Evolutionary conservation across 2,797 vertebrate genomes (phyloP).

Genomic region (Poeciliopsis presidionis): DNA sequence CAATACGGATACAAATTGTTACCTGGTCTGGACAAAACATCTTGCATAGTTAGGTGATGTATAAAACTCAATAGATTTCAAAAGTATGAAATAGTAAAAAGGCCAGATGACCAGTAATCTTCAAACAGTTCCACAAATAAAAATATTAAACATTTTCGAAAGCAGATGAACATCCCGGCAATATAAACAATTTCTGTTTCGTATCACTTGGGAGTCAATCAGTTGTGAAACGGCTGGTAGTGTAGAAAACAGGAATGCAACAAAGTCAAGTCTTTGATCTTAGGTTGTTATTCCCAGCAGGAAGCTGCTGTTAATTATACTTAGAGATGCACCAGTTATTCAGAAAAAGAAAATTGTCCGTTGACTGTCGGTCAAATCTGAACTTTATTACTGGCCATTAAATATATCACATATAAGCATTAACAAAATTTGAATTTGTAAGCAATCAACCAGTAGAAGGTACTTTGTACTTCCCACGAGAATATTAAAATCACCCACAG

Average conservation of each 20-base stretch:
- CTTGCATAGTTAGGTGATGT: not conserved
- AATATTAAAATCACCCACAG: not conserved
- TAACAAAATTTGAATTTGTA: not conserved
- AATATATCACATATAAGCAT: not conserved
- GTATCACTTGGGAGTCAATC: not conserved
- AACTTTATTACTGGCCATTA: not conserved
- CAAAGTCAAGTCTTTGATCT: not conserved
- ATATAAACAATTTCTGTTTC: slow-evolving; percentile 6
- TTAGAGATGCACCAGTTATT: not conserved
- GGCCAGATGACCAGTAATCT: too few relatives aligned
- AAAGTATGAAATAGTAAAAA: not conserved
- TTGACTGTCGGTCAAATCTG: not conserved
- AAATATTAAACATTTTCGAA: not conserved
- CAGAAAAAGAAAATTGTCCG: not conserved
- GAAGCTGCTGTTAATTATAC: not conserved
- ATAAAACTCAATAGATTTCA: not conserved
- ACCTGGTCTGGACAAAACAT: not conserved
- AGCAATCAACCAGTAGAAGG: not conserved
- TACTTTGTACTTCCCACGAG: not conserved
- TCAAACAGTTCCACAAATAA: not conserved
- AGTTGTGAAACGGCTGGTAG: slow-evolving; percentile 22
- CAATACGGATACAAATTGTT: not conserved
- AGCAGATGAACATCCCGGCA: not conserved
- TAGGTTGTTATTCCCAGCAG: not conserved
- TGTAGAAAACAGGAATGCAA: slow-evolving; percentile 16